Conservation (phyloP, 1,140 invertebrate genomes). For the Bathynomus jamesi region DNA sequence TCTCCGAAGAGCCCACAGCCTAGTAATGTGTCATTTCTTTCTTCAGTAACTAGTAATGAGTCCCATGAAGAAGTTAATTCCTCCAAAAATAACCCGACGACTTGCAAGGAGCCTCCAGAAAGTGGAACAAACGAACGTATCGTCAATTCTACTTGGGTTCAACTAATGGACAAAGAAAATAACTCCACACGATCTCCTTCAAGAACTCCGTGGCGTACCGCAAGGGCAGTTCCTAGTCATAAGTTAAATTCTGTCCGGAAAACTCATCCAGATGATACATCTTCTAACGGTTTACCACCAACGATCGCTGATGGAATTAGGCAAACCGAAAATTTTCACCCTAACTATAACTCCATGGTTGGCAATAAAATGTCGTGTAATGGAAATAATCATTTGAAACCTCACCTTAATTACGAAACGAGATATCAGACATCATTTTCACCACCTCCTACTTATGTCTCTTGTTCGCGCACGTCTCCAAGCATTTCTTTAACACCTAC, state of each 20-base stretch:
- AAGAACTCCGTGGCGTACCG: neutral
- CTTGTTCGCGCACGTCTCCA: neutral
- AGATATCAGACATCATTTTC: neutral
- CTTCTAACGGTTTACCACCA: too few relatives aligned
- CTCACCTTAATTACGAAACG: neutral
- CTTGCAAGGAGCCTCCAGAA: constrained; percentile 1
- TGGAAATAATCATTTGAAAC: neutral
- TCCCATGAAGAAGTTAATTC: neutral
- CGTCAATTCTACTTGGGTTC: constrained; percentile 33
- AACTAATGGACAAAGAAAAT: constrained; percentile 17
- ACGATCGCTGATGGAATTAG: neutral
- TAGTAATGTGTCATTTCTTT: constrained; percentile 7
- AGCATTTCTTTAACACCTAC: neutral
- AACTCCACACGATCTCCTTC: neutral
- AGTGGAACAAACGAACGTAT: constrained; percentile 20
- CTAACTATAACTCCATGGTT: neutral
- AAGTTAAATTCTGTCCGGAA: neutral
- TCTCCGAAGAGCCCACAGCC: neutral
- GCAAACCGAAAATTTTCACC: neutral
- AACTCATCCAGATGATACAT: neutral
- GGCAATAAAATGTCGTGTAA: neutral
- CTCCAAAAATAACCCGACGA: neutral
- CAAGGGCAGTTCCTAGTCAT: neutral
- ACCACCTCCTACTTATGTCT: neutral
- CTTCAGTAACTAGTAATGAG: constrained; percentile 9